These are phyloP conservation scores for Tridacna crocea DNA, from an alignment of 2,888 invertebrate species.

Conservation along the genomic window DNA sequence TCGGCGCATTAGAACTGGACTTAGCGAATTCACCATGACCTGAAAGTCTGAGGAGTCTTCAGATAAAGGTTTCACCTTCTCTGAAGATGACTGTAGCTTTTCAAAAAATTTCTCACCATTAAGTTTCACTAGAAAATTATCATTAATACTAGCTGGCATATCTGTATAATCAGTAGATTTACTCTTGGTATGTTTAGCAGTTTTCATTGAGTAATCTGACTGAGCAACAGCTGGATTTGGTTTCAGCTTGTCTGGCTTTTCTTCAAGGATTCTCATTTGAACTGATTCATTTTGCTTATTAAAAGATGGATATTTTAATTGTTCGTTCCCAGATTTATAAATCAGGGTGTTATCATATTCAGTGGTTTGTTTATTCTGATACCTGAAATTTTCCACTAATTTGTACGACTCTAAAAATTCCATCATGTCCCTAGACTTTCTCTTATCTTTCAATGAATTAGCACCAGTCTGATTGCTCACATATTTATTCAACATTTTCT, in stretches of 20 bases:
- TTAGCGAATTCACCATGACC: slow-evolving; percentile 75
- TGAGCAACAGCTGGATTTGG: too few relatives aligned
- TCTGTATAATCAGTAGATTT: too few relatives aligned
- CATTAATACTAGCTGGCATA: too few relatives aligned
- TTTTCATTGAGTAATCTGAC: too few relatives aligned
- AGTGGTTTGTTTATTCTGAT: not conserved
- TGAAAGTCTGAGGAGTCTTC: slow-evolving; percentile 75
- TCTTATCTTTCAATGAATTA: slow-evolving; percentile 2
- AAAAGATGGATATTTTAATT: too few relatives aligned
- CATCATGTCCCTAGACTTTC: slow-evolving; percentile 19
- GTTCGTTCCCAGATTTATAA: too few relatives aligned
- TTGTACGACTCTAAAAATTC: slow-evolving; percentile 17
- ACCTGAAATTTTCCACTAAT: slow-evolving; percentile 18
- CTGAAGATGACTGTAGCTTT: slow-evolving; percentile 12
- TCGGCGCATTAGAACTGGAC: slow-evolving; percentile 73
- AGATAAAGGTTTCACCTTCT: slow-evolving; percentile 3
- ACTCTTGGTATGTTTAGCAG: too few relatives aligned
- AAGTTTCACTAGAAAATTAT: too few relatives aligned
- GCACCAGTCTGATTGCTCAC: not conserved
- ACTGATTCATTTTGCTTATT: too few relatives aligned
- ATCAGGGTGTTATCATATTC: too few relatives aligned
- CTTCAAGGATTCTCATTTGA: too few relatives aligned
- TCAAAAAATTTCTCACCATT: not conserved
- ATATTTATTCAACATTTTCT: not conserved
- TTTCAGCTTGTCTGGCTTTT: too few relatives aligned